Evolutionary conservation across 2,113 vertebrate genomes (phyloP).

Genomic region (Atractosteus spatula): DNA sequence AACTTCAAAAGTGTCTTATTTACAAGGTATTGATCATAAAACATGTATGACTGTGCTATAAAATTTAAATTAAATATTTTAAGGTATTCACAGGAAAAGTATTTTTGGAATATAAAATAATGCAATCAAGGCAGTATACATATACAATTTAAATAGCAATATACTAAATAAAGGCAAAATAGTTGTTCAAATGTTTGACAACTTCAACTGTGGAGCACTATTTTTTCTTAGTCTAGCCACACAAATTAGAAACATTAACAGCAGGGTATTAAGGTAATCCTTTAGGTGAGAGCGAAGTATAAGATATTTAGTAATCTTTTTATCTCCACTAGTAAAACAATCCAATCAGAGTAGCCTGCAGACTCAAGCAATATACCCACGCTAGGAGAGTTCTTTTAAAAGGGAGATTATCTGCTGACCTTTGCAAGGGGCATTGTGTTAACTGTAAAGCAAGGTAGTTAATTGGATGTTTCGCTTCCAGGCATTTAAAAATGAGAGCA

Average conservation of each 20-base stretch:
- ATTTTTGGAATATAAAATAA: too few species aligned
- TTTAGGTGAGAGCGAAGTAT: not conserved
- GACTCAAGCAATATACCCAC: slow-evolving; percentile 2
- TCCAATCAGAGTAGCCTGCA: not conserved
- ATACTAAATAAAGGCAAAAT: too few species aligned
- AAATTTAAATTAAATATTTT: too few species aligned
- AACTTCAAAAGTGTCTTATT: slow-evolving; percentile 46
- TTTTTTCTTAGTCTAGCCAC: not conserved
- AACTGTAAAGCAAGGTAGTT: slow-evolving; percentile 12
- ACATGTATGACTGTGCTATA: too few species aligned
- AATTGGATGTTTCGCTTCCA: not conserved
- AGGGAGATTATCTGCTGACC: slow-evolving; percentile 6
- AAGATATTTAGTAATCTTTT: slow-evolving; percentile 3
- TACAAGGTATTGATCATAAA: slow-evolving; percentile 32
- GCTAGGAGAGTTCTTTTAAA: not conserved
- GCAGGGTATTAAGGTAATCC: not conserved
- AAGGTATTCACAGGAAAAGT: too few species aligned
- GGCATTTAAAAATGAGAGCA: not conserved
- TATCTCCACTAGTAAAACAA: not conserved
- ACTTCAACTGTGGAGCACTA: too few species aligned
- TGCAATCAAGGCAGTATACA: too few species aligned
- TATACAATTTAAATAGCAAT: too few species aligned
- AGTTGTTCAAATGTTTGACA: too few species aligned
- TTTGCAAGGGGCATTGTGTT: slow-evolving; percentile 4
- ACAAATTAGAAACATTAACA: not conserved